Conservation (phyloP, 2,113 vertebrate species). For the Carassius auratus region DNA sequence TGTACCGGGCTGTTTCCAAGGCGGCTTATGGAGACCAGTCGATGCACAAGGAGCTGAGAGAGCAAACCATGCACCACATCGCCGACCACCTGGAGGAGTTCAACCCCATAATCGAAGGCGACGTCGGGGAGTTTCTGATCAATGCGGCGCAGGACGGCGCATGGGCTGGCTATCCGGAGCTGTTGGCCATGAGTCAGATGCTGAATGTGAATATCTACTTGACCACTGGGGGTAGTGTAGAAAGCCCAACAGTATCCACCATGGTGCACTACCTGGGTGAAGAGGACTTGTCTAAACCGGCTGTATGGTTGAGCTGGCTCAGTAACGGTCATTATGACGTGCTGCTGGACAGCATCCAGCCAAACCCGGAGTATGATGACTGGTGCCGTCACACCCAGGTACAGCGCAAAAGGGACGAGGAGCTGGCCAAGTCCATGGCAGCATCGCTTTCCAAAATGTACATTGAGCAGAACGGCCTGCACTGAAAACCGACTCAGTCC, state of each 20-base stretch:
- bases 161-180: conserved; percentile 96
- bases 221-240: conserved; percentile 90
- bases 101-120: conserved; percentile 91
- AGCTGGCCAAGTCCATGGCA: conserved; percentile 94
- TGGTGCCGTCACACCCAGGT: conserved; percentile 91
- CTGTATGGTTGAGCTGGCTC: conserved; percentile 97
- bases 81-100: conserved; percentile 95
- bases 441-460: conserved; percentile 97
- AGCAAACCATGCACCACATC: conserved; percentile 94
- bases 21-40: conserved; percentile 89
- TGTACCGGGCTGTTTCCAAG: conserved; percentile 93
- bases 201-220: conserved; percentile 90
- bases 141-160: conserved; percentile 89
- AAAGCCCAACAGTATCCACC: conserved; percentile 94
- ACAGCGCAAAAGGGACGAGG: conserved; percentile 89
- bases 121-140: conserved; percentile 93
- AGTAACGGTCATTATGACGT: conserved; percentile 98
- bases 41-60: conserved; percentile 86
- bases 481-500: conserved; percentile 17
- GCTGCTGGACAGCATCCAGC: conserved; percentile 81
- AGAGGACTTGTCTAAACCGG: conserved; percentile 80
- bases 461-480: conserved; percentile 79
- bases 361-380: conserved; percentile 93
- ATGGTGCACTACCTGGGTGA: conserved; percentile 93
- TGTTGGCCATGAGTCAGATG: conserved; percentile 98